Evolutionary conservation across 2,888 invertebrate species (phyloP), one percentile per base, ranked within the genome.

Genomic region (Xestia sexstrigata): DNA sequence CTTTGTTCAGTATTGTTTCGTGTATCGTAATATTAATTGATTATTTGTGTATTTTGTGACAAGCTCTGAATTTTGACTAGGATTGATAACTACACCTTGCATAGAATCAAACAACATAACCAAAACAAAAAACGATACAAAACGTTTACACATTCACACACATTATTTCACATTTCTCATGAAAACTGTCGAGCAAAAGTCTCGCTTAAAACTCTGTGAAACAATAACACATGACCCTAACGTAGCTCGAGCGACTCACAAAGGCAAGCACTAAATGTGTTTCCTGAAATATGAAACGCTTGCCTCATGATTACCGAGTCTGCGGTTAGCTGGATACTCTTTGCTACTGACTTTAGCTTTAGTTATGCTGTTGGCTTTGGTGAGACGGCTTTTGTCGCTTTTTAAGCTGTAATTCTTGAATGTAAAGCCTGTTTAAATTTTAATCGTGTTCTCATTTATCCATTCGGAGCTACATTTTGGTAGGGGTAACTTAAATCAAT

Each of bases 241-340:
- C 69, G 55, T 42, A 60, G 79, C 58, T 42, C 39, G 70, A 69
- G 76, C 70, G 63, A 47, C 68, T 75, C 73, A 86, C 86, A 85
- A 90, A 89, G 86, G 86, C 84, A 76, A 66, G 76, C 81, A 82
- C 78, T 87, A 88, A 90, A 89, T 87, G 87, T 89, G 87, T 89
- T 89, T 87, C 82, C 88, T 90, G 89, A 90, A 90, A 90, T 90
- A 90, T 91, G 89, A 88, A 90, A 89, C 87, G 85, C 85, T 87
- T 83, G 49, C 39, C 83, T 83, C 79, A 74, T 88, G 90, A 91
- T 90, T 89, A 90, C 90, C 70, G 71, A 79, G 69, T 30, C 62
- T 81, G 81, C 35, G 74, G 84, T 86, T 77, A 71, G 71, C 58
- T 72, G 49, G 49, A 67, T 52, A 74, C 63, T 74, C 71, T 74